phyloP scores from a whole-genome alignment of 2,797 vertebrate species.

The Characodon lateralis region DNA sequence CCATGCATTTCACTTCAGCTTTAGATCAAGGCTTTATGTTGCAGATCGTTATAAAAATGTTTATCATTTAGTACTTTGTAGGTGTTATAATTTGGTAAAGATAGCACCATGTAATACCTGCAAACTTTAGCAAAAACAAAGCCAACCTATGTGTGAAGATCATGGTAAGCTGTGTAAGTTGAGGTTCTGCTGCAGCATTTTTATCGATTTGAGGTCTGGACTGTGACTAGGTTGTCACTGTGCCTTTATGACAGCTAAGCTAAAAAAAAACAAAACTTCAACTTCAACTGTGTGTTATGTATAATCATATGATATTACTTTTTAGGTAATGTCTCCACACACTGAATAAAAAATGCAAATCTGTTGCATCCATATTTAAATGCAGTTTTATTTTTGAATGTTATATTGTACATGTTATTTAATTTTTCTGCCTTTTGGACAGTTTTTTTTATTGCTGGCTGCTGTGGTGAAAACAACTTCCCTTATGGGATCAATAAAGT shows the following conservation, averaged over 20 bases:
- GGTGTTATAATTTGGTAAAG: neutral
- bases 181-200: neutral
- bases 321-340: neutral
- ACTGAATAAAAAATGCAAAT: neutral
- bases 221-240: neutral
- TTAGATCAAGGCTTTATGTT: neutral
- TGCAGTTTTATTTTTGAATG: neutral
- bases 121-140: neutral
- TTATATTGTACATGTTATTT: neutral
- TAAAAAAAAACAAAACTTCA: neutral
- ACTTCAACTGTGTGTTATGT: neutral
- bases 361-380: neutral
- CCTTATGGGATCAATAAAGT: constrained; percentile 9
- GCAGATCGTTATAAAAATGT: neutral
- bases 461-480: constrained; percentile 1
- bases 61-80: neutral
- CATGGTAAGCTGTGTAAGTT: neutral
- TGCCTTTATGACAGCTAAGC: neutral
- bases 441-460: constrained; percentile 3
- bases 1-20: neutral
- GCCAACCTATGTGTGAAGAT: neutral
- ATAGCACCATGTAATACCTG: neutral
- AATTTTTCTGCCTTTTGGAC: neutral
- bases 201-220: neutral
- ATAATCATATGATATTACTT: neutral